A percentile compares a stretch with the other conserved stretches of the same genome.
Evolutionary conservation across 2,113 vertebrate genomes (phyloP).

Genomic region (Toxostoma redivivum): DNA sequence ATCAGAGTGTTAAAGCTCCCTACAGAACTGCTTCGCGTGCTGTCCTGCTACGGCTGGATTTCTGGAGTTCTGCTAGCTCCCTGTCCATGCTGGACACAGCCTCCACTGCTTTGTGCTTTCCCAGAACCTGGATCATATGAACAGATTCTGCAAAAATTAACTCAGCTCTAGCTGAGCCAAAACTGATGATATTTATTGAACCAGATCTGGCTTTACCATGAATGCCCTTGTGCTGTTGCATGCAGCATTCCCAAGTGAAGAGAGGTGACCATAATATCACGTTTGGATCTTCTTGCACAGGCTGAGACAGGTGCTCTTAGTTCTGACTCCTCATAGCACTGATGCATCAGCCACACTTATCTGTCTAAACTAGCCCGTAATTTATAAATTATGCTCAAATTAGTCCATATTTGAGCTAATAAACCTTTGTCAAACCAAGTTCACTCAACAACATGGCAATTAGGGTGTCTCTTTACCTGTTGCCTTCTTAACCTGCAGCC

Average conservation of each 20-base stretch:
- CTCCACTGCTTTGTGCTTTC: background rate
- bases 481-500: background rate
- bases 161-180: background rate
- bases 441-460: background rate
- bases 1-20: background rate
- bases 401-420: background rate
- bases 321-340: background rate
- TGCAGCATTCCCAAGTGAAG: background rate
- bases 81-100: fast-evolving
- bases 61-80: background rate
- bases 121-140: background rate
- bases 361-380: background rate
- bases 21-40: background rate
- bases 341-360: background rate
- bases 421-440: background rate
- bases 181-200: background rate
- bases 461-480: background rate
- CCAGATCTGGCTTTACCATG: background rate
- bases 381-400: background rate
- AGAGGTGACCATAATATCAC: background rate
- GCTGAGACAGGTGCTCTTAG: background rate
- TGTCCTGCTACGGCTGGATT: background rate
- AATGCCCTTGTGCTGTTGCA: background rate
- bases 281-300: background rate
- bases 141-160: background rate